Evolutionary conservation across 2,113 vertebrate species (phyloP), one percentile per base, ranked within the genome.

Genomic region (Myotis brandtii): DNA sequence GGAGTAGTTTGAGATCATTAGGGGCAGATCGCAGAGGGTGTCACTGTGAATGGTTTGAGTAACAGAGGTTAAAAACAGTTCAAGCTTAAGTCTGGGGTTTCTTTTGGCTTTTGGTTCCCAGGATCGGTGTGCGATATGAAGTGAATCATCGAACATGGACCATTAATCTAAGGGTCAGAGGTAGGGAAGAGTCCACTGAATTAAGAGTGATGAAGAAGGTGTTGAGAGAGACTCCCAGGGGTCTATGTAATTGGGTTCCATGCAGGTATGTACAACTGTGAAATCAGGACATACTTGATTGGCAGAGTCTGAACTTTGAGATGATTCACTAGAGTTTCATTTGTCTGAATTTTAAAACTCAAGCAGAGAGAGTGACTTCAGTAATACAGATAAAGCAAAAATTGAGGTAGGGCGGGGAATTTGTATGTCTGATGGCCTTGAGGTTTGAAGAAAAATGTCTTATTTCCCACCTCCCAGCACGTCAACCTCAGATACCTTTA

Each of bases 11-110:
- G 54, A 85, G 64, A 92, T 69, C 79, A 37, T 64, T 83, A 82
- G 75, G 30, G 9, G 10, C 59, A 77, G 25, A 90, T 43, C 5
- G 48, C 43, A 89, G 46, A 95, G 72, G 20, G 66, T 72, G 54
- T 81, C 52, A 34, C 1, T 69, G 50, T 94, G 32, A 92, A 82
- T 70, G 7, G 21, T 34, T 66, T 85, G 40, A 84, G 18, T 92
- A 50, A 93, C 64, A 94, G 69, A 66, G 72, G 59, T 94, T 52
- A 72, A 93, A 70, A 93, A 46, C 16, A 81, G 25, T 92, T n/a
- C n/a, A 9, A 91, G 37, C n/a, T 82, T 6, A 88, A 76, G 56
- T 86, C 30, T 70, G 37, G 52, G 3, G 23, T 30, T 91, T 40
- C n/a, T 72, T 93, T 54, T 88, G 40, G 27, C 43, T 59, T 23